Evolutionary conservation across 2,797 vertebrate genomes (phyloP).

Genomic region (Toxotes lorentzi): DNA sequence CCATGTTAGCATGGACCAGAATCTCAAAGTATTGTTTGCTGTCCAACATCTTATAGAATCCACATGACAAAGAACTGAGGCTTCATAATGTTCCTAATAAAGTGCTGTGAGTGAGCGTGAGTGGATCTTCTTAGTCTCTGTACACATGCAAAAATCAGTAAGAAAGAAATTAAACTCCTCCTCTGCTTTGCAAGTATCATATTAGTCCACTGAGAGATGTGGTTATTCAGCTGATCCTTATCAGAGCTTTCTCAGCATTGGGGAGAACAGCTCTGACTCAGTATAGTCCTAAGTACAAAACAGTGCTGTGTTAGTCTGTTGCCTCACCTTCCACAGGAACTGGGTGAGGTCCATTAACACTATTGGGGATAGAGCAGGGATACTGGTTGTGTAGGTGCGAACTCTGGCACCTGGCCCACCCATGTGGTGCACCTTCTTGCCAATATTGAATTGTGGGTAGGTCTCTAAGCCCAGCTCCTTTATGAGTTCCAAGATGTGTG

Average conservation of each 20-base stretch:
- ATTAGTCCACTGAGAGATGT: constrained; percentile 9
- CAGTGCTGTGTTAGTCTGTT: neutral
- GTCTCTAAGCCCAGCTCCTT: constrained; percentile 80
- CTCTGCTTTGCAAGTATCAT: neutral
- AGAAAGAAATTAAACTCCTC: neutral
- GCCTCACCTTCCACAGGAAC: constrained; percentile 80
- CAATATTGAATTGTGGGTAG: constrained; percentile 78
- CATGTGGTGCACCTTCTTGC: constrained; percentile 82
- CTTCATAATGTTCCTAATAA: neutral
- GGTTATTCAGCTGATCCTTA: constrained; percentile 18
- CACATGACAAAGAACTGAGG: too few species aligned
- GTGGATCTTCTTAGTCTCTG: neutral
- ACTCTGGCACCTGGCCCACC: constrained; percentile 76
- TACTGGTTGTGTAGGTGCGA: constrained; percentile 73
- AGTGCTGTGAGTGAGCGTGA: neutral
- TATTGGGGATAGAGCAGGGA: constrained; percentile 74
- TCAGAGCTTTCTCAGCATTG: neutral
- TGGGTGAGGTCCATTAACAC: constrained; percentile 78
- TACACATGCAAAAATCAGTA: neutral
- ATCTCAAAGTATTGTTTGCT: neutral
- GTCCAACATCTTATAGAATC: neutral
- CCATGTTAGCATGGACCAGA: neutral
- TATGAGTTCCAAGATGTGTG: constrained; percentile 81
- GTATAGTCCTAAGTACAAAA: neutral
- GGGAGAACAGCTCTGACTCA: constrained; percentile 3